phyloP scores from a whole-genome alignment of 1,140 invertebrate genomes.

The Ephestia elutella region DNA sequence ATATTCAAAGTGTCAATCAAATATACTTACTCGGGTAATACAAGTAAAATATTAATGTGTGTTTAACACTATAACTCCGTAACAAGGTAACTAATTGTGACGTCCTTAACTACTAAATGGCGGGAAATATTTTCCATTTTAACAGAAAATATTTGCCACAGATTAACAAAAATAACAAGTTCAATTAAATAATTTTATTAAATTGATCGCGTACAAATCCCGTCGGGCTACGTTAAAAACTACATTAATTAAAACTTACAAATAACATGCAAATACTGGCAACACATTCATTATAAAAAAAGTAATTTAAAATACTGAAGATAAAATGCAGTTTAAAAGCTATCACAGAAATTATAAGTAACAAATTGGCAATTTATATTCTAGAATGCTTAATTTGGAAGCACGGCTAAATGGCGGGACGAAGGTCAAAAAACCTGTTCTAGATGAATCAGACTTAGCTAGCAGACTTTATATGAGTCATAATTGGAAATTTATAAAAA shows the following conservation, averaged over 20 bases:
- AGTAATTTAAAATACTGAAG: conserved; percentile 29
- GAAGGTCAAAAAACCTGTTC: conserved; percentile 40
- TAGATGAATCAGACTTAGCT: conserved; percentile 19
- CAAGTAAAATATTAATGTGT: conserved; percentile 15
- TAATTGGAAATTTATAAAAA: not conserved
- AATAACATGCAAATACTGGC: conserved; percentile 41
- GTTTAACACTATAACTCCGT: conserved; percentile 49
- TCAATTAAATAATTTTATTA: conserved; percentile 22
- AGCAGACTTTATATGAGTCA: conserved; percentile 9
- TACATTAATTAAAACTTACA: conserved; percentile 30
- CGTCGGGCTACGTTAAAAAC: conserved; percentile 22
- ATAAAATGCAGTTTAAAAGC: conserved; percentile 38
- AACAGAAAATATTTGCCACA: conserved; percentile 8
- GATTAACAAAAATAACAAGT: conserved; percentile 12
- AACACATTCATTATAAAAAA: conserved; percentile 30
- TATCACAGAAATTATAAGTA: conserved; percentile 49
- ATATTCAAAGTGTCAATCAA: conserved; percentile 70
- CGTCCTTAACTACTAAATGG: conserved; percentile 43
- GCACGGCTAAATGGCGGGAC: conserved; percentile 24
- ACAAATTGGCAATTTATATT: conserved; percentile 19
- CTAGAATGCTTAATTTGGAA: conserved; percentile 28
- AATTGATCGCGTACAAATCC: conserved; percentile 31
- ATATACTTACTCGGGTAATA: conserved; percentile 34
- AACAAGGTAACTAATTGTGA: conserved; percentile 33
- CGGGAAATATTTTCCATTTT: conserved; percentile 26